Percentiles rank a stretch among this genome's conserved stretches.
Conservation (phyloP, 2,888 invertebrate genomes). For the Polydrusus cervinus region DNA sequence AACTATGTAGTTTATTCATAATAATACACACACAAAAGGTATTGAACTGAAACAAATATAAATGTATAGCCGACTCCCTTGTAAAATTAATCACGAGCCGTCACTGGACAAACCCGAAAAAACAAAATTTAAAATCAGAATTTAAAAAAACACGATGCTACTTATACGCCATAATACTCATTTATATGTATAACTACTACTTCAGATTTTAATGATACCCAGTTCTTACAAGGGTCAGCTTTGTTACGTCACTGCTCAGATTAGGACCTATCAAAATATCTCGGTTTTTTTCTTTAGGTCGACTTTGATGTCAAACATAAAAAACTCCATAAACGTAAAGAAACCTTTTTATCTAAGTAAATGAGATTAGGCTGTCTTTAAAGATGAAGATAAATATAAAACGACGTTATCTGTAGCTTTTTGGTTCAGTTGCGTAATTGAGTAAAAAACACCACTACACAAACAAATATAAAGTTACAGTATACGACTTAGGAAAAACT, state of each 20-base stretch:
- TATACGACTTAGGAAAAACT: background rate
- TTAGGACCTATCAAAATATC: constrained; percentile 5
- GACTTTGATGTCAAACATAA: constrained; percentile 4
- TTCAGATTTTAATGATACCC: background rate
- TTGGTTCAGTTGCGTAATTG: constrained; percentile 7
- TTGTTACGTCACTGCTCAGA: background rate
- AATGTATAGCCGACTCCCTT: too few relatives aligned
- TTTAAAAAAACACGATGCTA: too few relatives aligned
- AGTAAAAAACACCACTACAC: background rate
- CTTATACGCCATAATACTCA: background rate
- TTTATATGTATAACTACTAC: too few relatives aligned
- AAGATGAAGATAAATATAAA: constrained; percentile 18
- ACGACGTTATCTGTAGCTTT: constrained; percentile 7
- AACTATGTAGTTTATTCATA: too few relatives aligned
- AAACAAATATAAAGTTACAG: background rate
- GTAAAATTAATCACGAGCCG: too few relatives aligned
- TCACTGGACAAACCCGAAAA: too few relatives aligned
- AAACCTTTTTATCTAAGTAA: constrained; percentile 17
- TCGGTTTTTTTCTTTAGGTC: constrained; percentile 5
- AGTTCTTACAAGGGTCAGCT: background rate
- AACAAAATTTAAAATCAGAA: too few relatives aligned
- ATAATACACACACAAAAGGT: too few relatives aligned
- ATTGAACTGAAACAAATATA: too few relatives aligned
- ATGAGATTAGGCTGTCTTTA: constrained; percentile 11
- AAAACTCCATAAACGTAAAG: constrained; percentile 12